These are phyloP conservation scores for Echinops telfairi DNA, from an alignment of 2,113 vertebrate genomes.

Conservation along the genomic window DNA sequence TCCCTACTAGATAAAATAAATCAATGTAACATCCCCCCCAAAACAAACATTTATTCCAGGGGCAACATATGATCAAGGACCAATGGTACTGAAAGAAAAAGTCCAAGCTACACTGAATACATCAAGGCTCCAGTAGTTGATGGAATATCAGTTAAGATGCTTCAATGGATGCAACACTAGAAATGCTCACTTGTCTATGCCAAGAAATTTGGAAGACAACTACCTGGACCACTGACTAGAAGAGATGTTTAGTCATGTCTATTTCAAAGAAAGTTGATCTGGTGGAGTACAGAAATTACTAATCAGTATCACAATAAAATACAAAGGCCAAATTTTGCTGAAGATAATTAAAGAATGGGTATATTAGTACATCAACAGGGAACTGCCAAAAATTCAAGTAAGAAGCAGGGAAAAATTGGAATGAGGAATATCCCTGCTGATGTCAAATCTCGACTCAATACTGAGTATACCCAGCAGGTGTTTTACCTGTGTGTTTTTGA, in stretches of 20 bases:
- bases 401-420: neutral
- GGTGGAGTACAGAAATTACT: neutral
- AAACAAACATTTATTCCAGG: too few species aligned
- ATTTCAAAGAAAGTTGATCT: neutral
- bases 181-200: too few species aligned
- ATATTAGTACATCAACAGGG: neutral
- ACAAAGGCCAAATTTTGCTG: neutral
- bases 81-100: too few species aligned
- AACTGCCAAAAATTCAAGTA: neutral
- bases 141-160: too few species aligned
- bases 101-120: too few species aligned
- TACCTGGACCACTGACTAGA: neutral
- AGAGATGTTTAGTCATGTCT: neutral
- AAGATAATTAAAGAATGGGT: neutral
- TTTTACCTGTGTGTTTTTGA: neutral
- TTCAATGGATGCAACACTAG: too few species aligned
- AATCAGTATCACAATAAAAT: neutral
- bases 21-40: slow-evolving; percentile 44
- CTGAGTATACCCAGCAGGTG: neutral
- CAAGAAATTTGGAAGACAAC: neutral
- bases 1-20: slow-evolving; percentile 73
- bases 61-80: too few species aligned
- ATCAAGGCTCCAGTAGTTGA: too few species aligned
- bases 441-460: neutral
- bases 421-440: neutral